Evolutionary conservation across 1,140 invertebrate species (phyloP).

Genomic region (Ericerus pela): DNA sequence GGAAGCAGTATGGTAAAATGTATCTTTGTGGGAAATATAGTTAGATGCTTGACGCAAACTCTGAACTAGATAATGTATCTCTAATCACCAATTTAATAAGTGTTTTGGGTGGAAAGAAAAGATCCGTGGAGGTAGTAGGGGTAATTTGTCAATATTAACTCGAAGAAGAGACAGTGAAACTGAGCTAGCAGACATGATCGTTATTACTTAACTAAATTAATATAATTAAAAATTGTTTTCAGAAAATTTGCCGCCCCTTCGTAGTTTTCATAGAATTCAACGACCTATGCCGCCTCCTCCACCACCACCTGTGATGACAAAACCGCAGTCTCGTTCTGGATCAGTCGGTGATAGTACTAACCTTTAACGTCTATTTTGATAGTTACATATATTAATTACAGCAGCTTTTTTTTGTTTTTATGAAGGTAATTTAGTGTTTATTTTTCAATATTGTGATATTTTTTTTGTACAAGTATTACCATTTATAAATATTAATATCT

Average conservation of each 20-base stretch:
- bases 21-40: too few species aligned
- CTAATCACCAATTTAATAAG: too few species aligned
- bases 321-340: background rate
- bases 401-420: too few species aligned
- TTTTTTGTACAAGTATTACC: too few species aligned
- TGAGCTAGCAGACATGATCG: background rate
- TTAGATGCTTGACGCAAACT: too few species aligned
- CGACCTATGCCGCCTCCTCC: slow-evolving; percentile 17
- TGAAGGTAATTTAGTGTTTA: too few species aligned
- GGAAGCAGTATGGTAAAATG: too few species aligned
- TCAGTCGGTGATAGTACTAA: slow-evolving; percentile 5
- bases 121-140: background rate
- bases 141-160: background rate
- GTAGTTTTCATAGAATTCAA: slow-evolving; percentile 9
- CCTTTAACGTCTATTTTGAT: background rate
- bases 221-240: background rate
- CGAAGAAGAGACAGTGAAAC: background rate
- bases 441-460: too few species aligned
- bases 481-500: too few species aligned
- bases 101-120: background rate
- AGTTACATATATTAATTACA: too few species aligned
- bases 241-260: slow-evolving; percentile 8
- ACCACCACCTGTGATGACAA: slow-evolving; percentile 8
- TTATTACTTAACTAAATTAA: background rate
- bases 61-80: too few species aligned